Base-by-base conservation (phyloP, 2,888 invertebrate species). In the Neuroscelio doddi region DNA sequence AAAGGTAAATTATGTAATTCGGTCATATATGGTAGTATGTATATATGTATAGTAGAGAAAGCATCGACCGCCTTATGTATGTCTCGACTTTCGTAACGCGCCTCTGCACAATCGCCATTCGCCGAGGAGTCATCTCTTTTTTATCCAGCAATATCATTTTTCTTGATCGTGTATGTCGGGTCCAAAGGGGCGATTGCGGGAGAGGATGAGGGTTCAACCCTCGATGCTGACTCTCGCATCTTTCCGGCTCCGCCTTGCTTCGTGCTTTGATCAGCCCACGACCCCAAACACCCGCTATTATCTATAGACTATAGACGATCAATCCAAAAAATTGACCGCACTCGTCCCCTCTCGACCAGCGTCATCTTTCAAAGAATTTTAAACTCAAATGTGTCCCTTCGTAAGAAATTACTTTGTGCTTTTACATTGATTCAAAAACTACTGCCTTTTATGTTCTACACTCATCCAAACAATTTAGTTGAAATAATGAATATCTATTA, bases 121-220 rank as follows among this genome's bases (percentile, higher is more conserved):
- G 78, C 69, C 69, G 74, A 74, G 70, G 67, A 79, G 78, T 80
- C 80, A 80, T 80, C 76, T 77, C 74, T 74, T 74, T 77, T 76
- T 76, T 73, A 76, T 71, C 69, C 64, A 67, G 59, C 73, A 77
- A 80, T 83, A 83, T 83, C 82, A 81, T 81, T 83, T 82, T 83
- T 81, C 83, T 83, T 81, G 78, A 82, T 83, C 82, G 81, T 74
- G 73, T 75, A 70, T 63, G 62, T 62, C 61, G 70, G 69, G 64
- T 65, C 64, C 68, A 64, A 64, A 59, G 68, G 69, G 61, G 63
- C 69, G 64, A 69, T 58, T 58, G 58, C 47, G 56, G 47, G 56
- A 57, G 56, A 62, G 64, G 53, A 65, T 58, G 77, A 79, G 82
- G 82, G 81, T 80, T 70, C 66, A 71, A 80, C 80, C 80, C 80